Base-by-base conservation (phyloP, 1,140 invertebrate genomes). In the Atta colombica region DNA sequence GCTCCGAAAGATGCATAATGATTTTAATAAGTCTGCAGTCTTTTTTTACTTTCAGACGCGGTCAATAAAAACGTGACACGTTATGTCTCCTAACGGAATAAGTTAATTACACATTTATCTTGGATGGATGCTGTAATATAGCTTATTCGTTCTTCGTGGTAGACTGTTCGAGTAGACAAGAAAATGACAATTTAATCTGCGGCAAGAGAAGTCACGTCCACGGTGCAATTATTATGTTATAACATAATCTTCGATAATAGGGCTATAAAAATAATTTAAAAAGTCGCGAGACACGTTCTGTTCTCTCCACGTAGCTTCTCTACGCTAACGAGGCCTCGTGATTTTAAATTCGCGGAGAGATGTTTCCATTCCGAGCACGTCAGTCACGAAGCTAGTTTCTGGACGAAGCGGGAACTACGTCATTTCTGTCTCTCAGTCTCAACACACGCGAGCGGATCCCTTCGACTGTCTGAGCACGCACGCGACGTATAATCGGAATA, bases 401-500 rank as follows among this genome's bases (percentile, higher is more conserved):
- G 55, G 35, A 51, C 68, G 65, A 72, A 55, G 31, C 63, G 35
- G 28, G 28, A 66, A 49, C 39, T 45, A 45, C 49, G 39, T 61
- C 77, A 63, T 66, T n/a, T n/a, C 53, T 7, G 39, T 82, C 53
- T 74, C 55, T 49, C 55, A 16, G 55, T 18, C 69, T 45, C 68
- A 2, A 84, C 80, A 75, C 69, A 72, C 80, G 55, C 80, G 55
- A 60, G n/a, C 25, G 39, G 14, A 16, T 60, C 35, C 68, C 80
- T 82, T 82, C 80, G 68, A 61, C 68, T 82, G 69, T 71, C 69
- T 84, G 80, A 35, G 80, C 80, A 84, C 69, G 55, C 80, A 84
- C 80, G 80, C 80, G 25, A 84, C 39, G 55, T 84, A 84, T 84
- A 84, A 84, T 84, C 69, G 80, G 69, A 55, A 75, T 72, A 84